These are phyloP conservation scores for Elmis aenea DNA, from an alignment of 2,888 invertebrate species.

Conservation along the genomic window DNA sequence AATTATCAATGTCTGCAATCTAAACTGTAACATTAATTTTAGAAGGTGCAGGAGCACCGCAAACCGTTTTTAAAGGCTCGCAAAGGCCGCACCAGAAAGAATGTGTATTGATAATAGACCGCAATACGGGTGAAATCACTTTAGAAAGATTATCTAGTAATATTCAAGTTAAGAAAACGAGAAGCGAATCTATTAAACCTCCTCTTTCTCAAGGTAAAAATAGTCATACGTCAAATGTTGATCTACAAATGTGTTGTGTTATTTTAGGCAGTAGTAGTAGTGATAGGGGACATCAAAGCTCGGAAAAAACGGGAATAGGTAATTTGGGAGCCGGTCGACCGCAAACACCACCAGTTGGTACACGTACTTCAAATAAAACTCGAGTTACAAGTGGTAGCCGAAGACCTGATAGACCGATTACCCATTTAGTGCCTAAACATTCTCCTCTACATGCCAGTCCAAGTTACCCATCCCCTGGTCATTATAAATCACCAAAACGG, in stretches of 20 bases:
- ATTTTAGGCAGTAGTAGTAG: not conserved
- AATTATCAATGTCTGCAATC: not conserved
- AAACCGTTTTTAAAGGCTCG: conserved; percentile 93
- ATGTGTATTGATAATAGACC: conserved; percentile 92
- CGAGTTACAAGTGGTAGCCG: conserved; percentile 42
- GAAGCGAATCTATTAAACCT: conserved; percentile 52
- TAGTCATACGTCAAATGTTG: not conserved
- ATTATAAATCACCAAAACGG: conserved; percentile 41
- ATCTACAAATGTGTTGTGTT: not conserved
- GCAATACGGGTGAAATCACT: conserved; percentile 87
- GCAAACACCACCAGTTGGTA: conserved; percentile 41
- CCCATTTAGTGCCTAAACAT: conserved; percentile 53
- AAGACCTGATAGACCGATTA: conserved; percentile 40
- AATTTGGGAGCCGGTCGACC: conserved; percentile 20
- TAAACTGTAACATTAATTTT: too few relatives aligned
- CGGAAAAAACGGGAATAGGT: conserved; percentile 7
- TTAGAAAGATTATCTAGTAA: conserved; percentile 87
- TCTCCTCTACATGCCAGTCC: conserved; percentile 59
- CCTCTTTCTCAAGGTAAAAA: conserved; percentile 31
- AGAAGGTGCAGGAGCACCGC: conserved; percentile 86
- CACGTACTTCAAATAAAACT: conserved; percentile 44
- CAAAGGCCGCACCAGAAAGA: conserved; percentile 89
- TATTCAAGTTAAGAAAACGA: conserved; percentile 89
- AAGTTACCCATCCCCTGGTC: conserved; percentile 40
- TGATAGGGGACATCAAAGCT: conserved; percentile 8